phyloP scores from a whole-genome alignment of 2,113 vertebrate species.

The Cnemophilus loriae region DNA sequence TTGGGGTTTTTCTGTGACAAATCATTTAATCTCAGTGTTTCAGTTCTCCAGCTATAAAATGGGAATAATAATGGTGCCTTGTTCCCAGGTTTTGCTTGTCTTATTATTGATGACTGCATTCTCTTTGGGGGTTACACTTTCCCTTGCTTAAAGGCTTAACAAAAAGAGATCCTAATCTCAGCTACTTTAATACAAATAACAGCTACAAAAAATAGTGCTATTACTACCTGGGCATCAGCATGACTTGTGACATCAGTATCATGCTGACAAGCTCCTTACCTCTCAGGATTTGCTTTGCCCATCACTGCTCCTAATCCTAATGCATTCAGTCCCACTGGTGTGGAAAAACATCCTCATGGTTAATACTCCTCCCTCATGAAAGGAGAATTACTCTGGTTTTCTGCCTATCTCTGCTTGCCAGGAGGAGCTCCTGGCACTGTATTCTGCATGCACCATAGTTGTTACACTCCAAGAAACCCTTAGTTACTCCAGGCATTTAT shows the following conservation, averaged over 20 bases:
- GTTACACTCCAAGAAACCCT: neutral
- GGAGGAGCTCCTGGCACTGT: neutral
- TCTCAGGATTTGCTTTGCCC: constrained; percentile 40
- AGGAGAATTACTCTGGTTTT: neutral
- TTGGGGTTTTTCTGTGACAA: neutral
- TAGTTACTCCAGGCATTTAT: neutral
- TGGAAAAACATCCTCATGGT: constrained; percentile 25
- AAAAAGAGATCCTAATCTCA: constrained; percentile 51
- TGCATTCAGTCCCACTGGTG: constrained; percentile 3
- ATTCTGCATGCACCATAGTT: neutral
- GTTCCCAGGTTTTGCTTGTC: constrained; percentile 10
- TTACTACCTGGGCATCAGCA: constrained; percentile 60
- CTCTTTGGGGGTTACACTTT: constrained; percentile 33
- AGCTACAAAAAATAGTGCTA: neutral
- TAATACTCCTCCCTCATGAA: neutral
- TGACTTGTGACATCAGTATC: constrained; percentile 35
- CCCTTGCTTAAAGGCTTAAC: constrained; percentile 44
- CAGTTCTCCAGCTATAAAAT: constrained; percentile 10
- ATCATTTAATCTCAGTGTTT: neutral
- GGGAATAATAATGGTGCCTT: neutral
- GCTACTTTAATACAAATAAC: constrained; percentile 47
- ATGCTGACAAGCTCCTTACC: constrained; percentile 27
- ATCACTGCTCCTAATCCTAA: constrained; percentile 35
- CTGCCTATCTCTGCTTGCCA: neutral
- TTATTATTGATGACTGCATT: constrained; percentile 27